Evolutionary conservation across 1,140 invertebrate species (phyloP).

Genomic region (Drosophila chauvacae): DNA sequence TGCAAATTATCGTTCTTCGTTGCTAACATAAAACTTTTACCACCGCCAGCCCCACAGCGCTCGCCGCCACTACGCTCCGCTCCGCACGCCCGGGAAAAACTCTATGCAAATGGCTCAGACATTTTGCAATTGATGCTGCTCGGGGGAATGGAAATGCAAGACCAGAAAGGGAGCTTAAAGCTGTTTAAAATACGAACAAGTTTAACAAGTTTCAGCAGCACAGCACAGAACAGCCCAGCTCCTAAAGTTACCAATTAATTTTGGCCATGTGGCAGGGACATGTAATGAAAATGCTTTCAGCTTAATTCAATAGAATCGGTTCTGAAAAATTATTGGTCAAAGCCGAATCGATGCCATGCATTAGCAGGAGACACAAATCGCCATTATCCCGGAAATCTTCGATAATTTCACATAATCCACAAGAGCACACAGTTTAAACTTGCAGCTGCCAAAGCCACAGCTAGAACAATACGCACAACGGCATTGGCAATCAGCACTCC

Average conservation of each 20-base stretch:
- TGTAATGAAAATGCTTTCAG: slow-evolving; percentile 44
- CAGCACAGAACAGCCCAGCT: background rate
- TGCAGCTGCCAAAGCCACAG: slow-evolving; percentile 13
- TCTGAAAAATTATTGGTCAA: slow-evolving; percentile 21
- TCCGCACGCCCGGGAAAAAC: slow-evolving; percentile 28
- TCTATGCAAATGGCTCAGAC: slow-evolving; percentile 58
- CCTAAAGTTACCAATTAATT: slow-evolving; percentile 35
- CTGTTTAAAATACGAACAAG: slow-evolving; percentile 27
- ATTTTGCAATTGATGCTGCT: slow-evolving; percentile 57
- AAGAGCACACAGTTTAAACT: slow-evolving; percentile 9
- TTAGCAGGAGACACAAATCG: slow-evolving; percentile 54
- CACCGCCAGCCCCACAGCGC: slow-evolving; percentile 28
- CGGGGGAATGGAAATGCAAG: slow-evolving; percentile 43
- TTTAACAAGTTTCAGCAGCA: background rate
- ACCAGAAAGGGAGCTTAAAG: slow-evolving; percentile 31
- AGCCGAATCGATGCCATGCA: slow-evolving; percentile 13
- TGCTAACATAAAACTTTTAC: slow-evolving; percentile 67
- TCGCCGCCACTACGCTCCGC: slow-evolving; percentile 3
- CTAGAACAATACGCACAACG: slow-evolving; percentile 26
- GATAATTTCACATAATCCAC: slow-evolving; percentile 75
- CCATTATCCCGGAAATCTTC: slow-evolving; percentile 70
- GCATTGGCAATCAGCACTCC: slow-evolving; percentile 60
- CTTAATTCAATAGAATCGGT: slow-evolving; percentile 35
- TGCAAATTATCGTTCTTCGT: slow-evolving; percentile 71
- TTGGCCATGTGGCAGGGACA: slow-evolving; percentile 28